A percentile compares a stretch with the other conserved stretches of the same genome.
Conservation (phyloP, 2,113 vertebrate genomes). For the Bubalus kerabau region DNA sequence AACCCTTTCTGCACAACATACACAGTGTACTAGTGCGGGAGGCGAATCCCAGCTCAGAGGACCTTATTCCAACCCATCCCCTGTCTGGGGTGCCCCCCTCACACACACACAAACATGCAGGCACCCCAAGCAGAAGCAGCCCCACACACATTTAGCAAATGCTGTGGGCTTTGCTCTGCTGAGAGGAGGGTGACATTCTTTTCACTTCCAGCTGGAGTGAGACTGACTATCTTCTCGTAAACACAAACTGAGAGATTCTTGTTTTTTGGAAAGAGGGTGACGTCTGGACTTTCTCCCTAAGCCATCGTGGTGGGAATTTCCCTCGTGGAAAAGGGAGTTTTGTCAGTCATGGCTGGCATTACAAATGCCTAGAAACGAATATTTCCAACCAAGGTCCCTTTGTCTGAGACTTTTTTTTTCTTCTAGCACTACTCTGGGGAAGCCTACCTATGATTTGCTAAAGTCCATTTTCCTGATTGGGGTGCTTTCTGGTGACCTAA, state of each 20-base stretch:
- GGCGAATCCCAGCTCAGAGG: not conserved
- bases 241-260: constrained; percentile 78
- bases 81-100: not conserved
- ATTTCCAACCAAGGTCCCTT: not conserved
- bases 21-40: not conserved
- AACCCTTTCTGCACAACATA: constrained; percentile 1
- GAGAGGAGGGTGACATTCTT: constrained; percentile 57
- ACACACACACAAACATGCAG: not conserved
- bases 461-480: not conserved
- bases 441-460: not conserved
- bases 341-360: constrained; percentile 51
- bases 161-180: constrained; percentile 39
- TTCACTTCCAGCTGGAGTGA: constrained; percentile 75
- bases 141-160: not conserved
- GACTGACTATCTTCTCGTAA: constrained; percentile 75
- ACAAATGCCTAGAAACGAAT: constrained; percentile 58
- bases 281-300: constrained; percentile 72
- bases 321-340: constrained; percentile 54
- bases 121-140: not conserved
- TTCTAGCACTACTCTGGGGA: not conserved
- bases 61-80: not conserved
- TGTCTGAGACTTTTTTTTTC: not conserved
- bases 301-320: constrained; percentile 73
- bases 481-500: not conserved
- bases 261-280: constrained; percentile 77